Evolutionary conservation across 2,797 vertebrate genomes (phyloP), one percentile per base, ranked within the genome.

Genomic region (Lateolabrax maculatus): DNA sequence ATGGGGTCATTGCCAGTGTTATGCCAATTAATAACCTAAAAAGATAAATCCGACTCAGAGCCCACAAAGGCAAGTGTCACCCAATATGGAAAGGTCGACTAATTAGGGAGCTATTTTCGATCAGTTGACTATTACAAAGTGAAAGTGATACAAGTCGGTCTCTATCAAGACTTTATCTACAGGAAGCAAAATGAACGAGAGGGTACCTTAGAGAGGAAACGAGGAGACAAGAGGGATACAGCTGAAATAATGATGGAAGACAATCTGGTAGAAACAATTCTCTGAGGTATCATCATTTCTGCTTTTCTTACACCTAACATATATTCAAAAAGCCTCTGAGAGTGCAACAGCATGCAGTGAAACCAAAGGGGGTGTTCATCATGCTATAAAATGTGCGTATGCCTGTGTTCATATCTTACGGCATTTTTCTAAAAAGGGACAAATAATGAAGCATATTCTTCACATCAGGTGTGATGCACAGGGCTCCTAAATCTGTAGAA

Each of bases 101-200:
- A 80, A 91, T 85, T 85, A 84, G 64, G 61, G 46, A 53, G 80
- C 65, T 82, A 31, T 83, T 77, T 72, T 75, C n/a, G 3, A 71
- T 88, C 65, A 76, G 61, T 72, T 12, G 44, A 43, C 58, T 51
- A 12, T 78, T 70, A 65, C 65, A 78, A 80, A 80, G 71, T 31
- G 37, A 62, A 41, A 48, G 31, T 13, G 41, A 36, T 67, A 43
- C 49, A 64, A 69, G 74, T 80, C 21, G 2, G 66, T 65, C 60
- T 74, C 75, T 51, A 46, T 74, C 65, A 49, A 55, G 71, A 63
- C 10, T 58, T 71, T 46, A 48, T 56, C 36, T 60, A 39, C 16
- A 57, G 46, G 39, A 73, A 34, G 21, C 27, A 31, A 82, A 83
- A 75, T 69, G 37, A 65, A 77, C 8, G 16, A 55, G 71, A 79